These are phyloP conservation scores for Ganaspis sp. DNA, from an alignment of 1,140 invertebrate genomes.

Conservation along the genomic window DNA sequence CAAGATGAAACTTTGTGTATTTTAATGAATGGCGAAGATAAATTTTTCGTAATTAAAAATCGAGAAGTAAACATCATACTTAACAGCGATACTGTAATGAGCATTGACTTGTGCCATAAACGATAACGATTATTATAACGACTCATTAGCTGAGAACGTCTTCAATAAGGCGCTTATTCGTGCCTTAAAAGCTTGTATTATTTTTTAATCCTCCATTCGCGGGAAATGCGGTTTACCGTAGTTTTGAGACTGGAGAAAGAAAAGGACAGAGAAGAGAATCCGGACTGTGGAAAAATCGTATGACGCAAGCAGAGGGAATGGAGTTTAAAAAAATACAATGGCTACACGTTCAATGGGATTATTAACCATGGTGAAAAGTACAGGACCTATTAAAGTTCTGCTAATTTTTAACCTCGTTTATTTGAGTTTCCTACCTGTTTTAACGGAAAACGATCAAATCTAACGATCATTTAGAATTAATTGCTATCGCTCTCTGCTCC, in stretches of 20 bases:
- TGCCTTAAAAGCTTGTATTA: conserved; percentile 5
- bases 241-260: neutral
- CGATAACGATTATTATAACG: conserved; percentile 9
- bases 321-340: conserved; percentile 10
- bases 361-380: neutral
- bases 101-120: neutral
- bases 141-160: neutral
- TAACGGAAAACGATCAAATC: neutral
- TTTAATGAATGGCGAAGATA: neutral
- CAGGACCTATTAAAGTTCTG: neutral
- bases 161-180: conserved; percentile 13
- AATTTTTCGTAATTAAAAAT: neutral
- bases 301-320: neutral
- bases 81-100: neutral
- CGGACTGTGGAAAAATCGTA: neutral
- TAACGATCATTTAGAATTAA: neutral
- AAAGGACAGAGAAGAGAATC: neutral
- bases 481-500: neutral
- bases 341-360: neutral
- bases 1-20: neutral
- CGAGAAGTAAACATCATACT: neutral
- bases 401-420: conserved; percentile 11
- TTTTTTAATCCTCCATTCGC: conserved; percentile 13
- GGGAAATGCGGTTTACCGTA: neutral
- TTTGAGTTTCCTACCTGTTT: neutral